Evolutionary conservation across 2,797 vertebrate species (phyloP).

Genomic region (Pogonophryne albipinna): DNA sequence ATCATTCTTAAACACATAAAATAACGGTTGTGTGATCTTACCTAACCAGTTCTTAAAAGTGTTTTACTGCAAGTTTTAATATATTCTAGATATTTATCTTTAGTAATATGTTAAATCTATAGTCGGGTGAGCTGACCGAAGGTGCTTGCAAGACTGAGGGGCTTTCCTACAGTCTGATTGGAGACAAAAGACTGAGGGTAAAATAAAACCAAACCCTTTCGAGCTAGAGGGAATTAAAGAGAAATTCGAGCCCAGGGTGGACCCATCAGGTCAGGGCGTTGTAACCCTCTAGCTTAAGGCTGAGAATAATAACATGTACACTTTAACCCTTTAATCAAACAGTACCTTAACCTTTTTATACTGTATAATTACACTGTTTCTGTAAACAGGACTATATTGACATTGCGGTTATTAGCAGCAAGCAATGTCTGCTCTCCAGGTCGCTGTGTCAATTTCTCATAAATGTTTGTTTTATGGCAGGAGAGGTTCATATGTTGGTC

Average conservation of each 20-base stretch:
- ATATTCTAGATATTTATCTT: background rate
- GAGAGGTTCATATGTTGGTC: background rate
- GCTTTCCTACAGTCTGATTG: background rate
- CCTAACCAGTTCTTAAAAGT: too few species aligned
- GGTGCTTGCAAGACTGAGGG: background rate
- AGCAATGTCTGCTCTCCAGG: conserved; percentile 8
- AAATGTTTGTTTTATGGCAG: background rate
- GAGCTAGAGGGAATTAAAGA: background rate
- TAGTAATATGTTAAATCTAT: background rate
- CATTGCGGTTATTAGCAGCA: conserved; percentile 3
- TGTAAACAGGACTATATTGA: conserved; percentile 20
- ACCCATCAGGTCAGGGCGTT: background rate
- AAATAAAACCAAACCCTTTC: conserved; percentile 2
- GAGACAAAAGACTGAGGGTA: background rate
- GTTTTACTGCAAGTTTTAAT: too few species aligned
- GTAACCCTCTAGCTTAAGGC: background rate
- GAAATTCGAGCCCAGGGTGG: background rate
- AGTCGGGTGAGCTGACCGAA: background rate
- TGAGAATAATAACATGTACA: background rate
- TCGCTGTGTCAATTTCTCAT: background rate
- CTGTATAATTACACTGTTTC: conserved; percentile 3
- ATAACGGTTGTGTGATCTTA: background rate
- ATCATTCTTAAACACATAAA: background rate
- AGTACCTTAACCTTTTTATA: background rate
- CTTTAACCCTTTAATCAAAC: conserved; percentile 4